Percentiles rank a stretch among this genome's conserved stretches.
phyloP scores from a whole-genome alignment of 2,113 vertebrate species.

The Anolis sagrei region DNA sequence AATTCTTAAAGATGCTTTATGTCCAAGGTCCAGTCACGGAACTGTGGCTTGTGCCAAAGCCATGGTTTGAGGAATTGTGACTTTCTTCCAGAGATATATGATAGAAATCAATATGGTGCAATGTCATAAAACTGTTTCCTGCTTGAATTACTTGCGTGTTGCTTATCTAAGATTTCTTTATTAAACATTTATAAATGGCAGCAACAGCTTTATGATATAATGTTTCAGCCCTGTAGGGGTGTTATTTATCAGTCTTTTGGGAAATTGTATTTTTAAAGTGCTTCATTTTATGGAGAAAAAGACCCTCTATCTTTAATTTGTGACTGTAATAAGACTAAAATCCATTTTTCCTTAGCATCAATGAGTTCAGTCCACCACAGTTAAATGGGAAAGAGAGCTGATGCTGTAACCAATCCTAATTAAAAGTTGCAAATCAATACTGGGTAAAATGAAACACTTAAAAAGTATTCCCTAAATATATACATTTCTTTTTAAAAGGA shows the following conservation, averaged over 20 bases:
- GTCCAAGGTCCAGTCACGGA: background rate
- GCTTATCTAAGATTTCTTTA: background rate
- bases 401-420: conserved; percentile 25
- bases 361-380: background rate
- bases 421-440: background rate
- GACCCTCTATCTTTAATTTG: conserved; percentile 26
- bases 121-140: conserved; percentile 18
- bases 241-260: conserved; percentile 29
- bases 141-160: background rate
- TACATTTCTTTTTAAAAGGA: no score
- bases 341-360: background rate
- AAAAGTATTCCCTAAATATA: no score
- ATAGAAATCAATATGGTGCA: conserved; percentile 9
- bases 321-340: background rate
- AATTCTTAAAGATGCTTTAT: background rate
- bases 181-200: conserved; percentile 28
- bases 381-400: conserved; percentile 8
- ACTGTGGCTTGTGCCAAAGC: background rate
- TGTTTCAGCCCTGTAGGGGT: conserved; percentile 12
- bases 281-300: background rate
- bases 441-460: no score
- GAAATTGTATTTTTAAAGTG: conserved; percentile 19
- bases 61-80: background rate
- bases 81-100: conserved; percentile 1
- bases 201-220: background rate